Evolutionary conservation across 2,888 invertebrate genomes (phyloP).

Genomic region (Plusia festucae): DNA sequence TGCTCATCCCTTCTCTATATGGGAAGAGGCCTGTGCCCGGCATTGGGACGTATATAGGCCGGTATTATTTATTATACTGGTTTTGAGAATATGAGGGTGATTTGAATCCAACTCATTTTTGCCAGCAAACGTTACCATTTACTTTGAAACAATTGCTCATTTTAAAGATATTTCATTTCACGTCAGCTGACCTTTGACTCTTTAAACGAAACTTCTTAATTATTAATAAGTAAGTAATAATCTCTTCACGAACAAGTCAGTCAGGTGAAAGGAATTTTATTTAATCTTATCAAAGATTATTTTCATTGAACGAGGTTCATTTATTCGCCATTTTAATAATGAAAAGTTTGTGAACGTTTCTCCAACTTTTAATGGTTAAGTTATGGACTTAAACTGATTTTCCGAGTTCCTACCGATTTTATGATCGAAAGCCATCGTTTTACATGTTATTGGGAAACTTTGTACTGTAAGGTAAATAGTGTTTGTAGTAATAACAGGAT

Average conservation of each 20-base stretch:
- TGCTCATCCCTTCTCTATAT: too few relatives aligned
- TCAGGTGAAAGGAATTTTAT: constrained; percentile 8
- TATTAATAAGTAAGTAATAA: background rate
- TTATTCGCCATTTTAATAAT: constrained; percentile 32
- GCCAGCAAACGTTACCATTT: too few relatives aligned
- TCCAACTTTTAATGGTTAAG: constrained; percentile 37
- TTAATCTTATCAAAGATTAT: constrained; percentile 38
- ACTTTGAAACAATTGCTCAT: too few relatives aligned
- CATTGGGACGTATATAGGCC: too few relatives aligned
- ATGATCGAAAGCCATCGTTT: constrained; percentile 10
- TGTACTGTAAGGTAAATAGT: background rate
- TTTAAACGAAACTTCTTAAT: constrained; percentile 26
- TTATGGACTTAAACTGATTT: constrained; percentile 25
- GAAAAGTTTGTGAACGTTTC: constrained; percentile 19
- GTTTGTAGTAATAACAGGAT: background rate
- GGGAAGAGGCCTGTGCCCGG: too few relatives aligned
- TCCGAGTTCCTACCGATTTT: constrained; percentile 17
- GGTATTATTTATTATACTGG: too few relatives aligned
- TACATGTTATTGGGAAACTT: background rate
- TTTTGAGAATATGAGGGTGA: too few relatives aligned
- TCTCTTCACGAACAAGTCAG: constrained; percentile 14
- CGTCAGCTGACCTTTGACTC: constrained; percentile 1
- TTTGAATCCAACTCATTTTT: too few relatives aligned
- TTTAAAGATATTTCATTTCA: background rate
- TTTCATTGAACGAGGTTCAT: constrained; percentile 14